phyloP scores from a whole-genome alignment of 2,113 vertebrate genomes.

The Micronycteris hirsuta region DNA sequence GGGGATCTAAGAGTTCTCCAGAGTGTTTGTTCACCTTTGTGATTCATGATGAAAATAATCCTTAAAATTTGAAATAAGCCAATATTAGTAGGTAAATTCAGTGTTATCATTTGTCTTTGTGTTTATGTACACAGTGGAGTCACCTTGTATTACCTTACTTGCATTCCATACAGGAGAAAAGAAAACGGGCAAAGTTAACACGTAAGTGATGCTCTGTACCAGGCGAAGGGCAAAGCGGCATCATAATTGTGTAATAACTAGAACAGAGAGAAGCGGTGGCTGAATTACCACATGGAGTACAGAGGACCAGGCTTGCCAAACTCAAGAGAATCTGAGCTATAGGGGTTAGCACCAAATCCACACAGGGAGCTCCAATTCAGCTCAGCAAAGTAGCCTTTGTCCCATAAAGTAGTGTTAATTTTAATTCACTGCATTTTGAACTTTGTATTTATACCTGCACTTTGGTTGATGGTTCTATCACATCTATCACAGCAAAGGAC shows the following conservation, averaged over 20 bases:
- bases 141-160: neutral
- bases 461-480: neutral
- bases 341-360: neutral
- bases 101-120: neutral
- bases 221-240: neutral
- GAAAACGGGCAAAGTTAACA: neutral
- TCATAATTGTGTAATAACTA: neutral
- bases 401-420: neutral
- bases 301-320: neutral
- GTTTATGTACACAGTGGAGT: neutral
- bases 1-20: neutral
- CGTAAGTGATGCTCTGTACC: neutral
- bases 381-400: neutral
- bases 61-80: neutral
- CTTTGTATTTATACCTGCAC: neutral
- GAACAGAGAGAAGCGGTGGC: neutral
- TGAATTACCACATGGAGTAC: neutral
- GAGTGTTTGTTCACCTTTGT: neutral
- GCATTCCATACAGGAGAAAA: neutral
- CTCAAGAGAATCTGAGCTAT: neutral
- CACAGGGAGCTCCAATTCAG: neutral
- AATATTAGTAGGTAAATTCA: neutral
- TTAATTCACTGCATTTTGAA: neutral
- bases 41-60: conserved; percentile 6
- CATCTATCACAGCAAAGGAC: neutral